Evolutionary conservation across 2,797 vertebrate species (phyloP).

Genomic region (Hoplostethus mediterraneus): DNA sequence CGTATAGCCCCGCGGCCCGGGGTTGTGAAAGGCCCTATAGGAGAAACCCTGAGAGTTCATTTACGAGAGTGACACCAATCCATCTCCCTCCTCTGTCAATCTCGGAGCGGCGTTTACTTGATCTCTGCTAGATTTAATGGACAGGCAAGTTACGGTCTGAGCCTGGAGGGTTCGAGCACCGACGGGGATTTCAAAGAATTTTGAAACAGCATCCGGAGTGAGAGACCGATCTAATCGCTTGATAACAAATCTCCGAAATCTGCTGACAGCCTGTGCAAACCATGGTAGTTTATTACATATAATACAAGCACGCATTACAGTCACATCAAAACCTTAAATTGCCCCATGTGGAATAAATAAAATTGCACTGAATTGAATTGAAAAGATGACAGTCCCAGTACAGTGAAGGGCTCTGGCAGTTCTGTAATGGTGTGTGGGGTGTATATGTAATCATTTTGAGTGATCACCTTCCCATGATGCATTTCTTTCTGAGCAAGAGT

Average conservation of each 20-base stretch:
- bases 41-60: constrained; percentile 22
- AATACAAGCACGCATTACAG: background rate
- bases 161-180: background rate
- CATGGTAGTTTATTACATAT: background rate
- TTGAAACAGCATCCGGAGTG: constrained; percentile 5
- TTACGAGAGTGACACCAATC: constrained; percentile 28
- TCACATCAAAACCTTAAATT: background rate
- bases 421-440: too few relatives aligned
- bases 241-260: background rate
- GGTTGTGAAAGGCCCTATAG: constrained; percentile 1
- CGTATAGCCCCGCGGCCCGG: background rate
- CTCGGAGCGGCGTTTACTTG: constrained; percentile 29
- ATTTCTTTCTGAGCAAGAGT: background rate
- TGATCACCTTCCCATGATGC: background rate
- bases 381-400: too few relatives aligned
- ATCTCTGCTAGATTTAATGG: constrained; percentile 30
- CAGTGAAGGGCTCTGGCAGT: too few relatives aligned
- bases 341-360: too few relatives aligned
- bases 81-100: constrained; percentile 33
- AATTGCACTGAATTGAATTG: too few relatives aligned
- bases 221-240: background rate
- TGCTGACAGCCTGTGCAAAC: background rate
- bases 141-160: background rate
- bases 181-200: constrained; percentile 29
- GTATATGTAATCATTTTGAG: too few relatives aligned